phyloP scores from a whole-genome alignment of 2,113 vertebrate species.

The Synodontis membranacea region DNA sequence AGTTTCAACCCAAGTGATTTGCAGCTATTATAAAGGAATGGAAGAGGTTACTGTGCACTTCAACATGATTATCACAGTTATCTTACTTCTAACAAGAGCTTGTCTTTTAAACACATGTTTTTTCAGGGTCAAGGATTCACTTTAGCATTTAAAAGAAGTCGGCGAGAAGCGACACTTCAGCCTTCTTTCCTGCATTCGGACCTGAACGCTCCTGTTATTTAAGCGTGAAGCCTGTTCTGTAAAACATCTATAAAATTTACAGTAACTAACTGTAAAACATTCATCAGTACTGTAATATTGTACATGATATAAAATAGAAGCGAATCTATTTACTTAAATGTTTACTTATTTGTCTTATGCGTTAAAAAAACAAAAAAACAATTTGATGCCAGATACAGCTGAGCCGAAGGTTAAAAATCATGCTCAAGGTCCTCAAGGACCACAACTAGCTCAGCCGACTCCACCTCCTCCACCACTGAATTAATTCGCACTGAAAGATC shows the following conservation, averaged over 20 bases:
- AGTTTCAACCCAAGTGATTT: not conserved
- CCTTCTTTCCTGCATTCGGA: not conserved
- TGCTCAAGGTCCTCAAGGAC: not conserved
- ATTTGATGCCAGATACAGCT: not conserved
- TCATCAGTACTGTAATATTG: not conserved
- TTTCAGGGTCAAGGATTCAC: not conserved
- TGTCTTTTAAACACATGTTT: no score
- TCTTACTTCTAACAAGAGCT: no score
- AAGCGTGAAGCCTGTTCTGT: not conserved
- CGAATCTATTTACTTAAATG: no score
- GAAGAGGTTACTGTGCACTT: no score
- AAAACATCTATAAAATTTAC: not conserved
- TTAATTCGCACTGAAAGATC: not conserved
- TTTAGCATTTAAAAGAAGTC: not conserved
- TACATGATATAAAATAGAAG: not conserved
- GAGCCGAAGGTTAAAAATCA: not conserved
- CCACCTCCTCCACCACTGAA: not conserved
- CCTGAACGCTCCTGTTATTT: not conserved
- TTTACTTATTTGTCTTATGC: not conserved
- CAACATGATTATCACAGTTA: no score
- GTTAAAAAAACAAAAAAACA: not conserved
- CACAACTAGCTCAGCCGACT: not conserved
- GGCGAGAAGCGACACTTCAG: no score
- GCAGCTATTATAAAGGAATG: not conserved
- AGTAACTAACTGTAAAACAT: not conserved